Evolutionary conservation across 1,140 invertebrate genomes (phyloP).

Genomic region (Brachionus calyciflorus): DNA sequence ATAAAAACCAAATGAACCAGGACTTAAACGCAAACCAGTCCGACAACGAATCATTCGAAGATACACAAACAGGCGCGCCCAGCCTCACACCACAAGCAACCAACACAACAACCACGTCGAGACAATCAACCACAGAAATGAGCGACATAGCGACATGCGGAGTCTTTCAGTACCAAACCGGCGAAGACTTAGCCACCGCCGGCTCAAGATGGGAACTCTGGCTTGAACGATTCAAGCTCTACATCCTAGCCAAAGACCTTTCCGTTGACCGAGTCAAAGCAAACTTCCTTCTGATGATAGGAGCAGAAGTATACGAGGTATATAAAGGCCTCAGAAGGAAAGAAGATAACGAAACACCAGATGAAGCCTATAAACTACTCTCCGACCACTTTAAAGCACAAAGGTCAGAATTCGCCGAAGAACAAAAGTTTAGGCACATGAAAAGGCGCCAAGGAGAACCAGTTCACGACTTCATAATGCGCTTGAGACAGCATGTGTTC

Average conservation of each 20-base stretch:
- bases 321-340: neutral
- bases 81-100: too few relatives aligned
- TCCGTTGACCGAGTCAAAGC: neutral
- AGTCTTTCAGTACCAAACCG: neutral
- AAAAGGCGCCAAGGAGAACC: neutral
- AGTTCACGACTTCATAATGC: neutral
- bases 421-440: slow-evolving; percentile 1
- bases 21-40: too few relatives aligned
- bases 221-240: neutral
- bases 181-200: neutral
- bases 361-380: neutral
- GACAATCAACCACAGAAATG: too few relatives aligned
- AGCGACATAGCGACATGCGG: neutral
- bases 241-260: neutral
- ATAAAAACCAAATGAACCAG: too few relatives aligned
- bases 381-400: neutral
- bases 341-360: neutral
- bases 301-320: neutral
- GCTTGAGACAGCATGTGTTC: neutral
- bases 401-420: neutral
- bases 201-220: neutral
- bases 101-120: too few relatives aligned
- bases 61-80: too few relatives aligned
- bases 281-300: neutral
- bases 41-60: too few relatives aligned